A percentile compares a stretch with the other conserved stretches of the same genome.
Evolutionary conservation across 2,888 invertebrate species (phyloP).

Genomic region (Leuctra nigra): DNA sequence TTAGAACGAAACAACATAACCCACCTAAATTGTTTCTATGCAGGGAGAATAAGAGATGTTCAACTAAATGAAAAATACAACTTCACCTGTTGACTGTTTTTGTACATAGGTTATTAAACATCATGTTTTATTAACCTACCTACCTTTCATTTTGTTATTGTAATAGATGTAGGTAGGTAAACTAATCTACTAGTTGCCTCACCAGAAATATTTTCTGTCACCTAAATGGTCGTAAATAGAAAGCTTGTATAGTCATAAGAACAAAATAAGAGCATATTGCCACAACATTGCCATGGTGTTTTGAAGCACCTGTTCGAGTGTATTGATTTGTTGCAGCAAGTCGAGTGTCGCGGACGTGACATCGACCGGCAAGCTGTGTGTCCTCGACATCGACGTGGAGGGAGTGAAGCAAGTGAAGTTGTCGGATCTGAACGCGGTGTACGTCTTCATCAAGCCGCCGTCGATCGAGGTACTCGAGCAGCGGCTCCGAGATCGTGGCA

Average conservation of each 20-base stretch:
- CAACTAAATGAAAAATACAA: no score
- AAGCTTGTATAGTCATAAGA: not conserved
- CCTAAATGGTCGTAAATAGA: not conserved
- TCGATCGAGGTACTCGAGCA: conserved; percentile 68
- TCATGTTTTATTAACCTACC: no score
- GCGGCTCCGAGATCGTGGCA: conserved; percentile 68
- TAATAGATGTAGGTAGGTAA: not conserved
- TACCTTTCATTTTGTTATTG: not conserved
- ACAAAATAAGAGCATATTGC: not conserved
- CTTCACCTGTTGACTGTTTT: no score
- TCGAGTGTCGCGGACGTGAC: conserved; percentile 76
- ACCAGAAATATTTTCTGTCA: no score
- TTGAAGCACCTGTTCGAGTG: no score
- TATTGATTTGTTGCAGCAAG: no score
- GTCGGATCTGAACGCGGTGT: conserved; percentile 72
- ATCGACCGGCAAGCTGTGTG: conserved; percentile 75
- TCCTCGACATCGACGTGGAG: conserved; percentile 91
- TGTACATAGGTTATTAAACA: no score
- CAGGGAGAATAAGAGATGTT: no score
- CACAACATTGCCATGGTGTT: no score
- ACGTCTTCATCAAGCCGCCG: conserved; percentile 92
- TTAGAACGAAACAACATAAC: no score
- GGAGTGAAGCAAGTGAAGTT: conserved; percentile 86
- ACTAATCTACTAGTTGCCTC: no score
- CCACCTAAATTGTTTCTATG: no score